Percentiles rank a stretch among this genome's conserved stretches.
Conservation (phyloP, 1,140 invertebrate species). For the Tetranychus cinnabarinus region DNA sequence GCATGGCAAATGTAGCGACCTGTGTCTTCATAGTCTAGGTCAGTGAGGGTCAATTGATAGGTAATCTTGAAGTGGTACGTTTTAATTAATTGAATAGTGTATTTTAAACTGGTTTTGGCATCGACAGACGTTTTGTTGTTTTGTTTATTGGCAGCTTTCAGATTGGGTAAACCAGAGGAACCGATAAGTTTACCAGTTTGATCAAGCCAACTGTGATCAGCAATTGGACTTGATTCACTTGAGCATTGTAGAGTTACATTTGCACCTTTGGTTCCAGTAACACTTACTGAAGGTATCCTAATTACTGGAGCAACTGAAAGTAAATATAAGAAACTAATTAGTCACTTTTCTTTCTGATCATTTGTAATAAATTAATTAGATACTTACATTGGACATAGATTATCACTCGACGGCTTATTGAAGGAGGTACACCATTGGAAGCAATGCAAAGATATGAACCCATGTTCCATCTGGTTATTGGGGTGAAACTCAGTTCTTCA, state of each 20-base stretch:
- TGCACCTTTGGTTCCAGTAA: slow-evolving; percentile 50
- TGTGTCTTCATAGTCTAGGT: neutral
- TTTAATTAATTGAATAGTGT: too few species aligned
- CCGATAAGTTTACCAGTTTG: neutral
- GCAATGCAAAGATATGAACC: slow-evolving; percentile 71
- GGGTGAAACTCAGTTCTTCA: slow-evolving; percentile 49
- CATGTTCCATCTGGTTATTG: slow-evolving; percentile 66
- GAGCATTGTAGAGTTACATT: slow-evolving; percentile 63
- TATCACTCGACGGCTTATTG: slow-evolving; percentile 67
- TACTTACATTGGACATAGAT: slow-evolving; percentile 80
- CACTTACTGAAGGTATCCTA: slow-evolving; percentile 67
- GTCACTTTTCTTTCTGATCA: neutral
- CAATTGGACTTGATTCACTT: slow-evolving; percentile 68
- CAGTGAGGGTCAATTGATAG: neutral
- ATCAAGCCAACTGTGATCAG: slow-evolving; percentile 61
- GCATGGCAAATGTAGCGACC: neutral
- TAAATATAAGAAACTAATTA: too few species aligned
- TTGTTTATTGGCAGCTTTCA: neutral
- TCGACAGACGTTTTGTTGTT: neutral
- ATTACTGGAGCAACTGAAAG: slow-evolving; percentile 58
- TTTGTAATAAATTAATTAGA: neutral
- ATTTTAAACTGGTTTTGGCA: neutral
- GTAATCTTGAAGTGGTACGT: slow-evolving; percentile 2
- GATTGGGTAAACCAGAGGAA: too few species aligned
- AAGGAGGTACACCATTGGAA: slow-evolving; percentile 28